Conservation (phyloP, 2,113 vertebrate species). For the Abramis brama region DNA sequence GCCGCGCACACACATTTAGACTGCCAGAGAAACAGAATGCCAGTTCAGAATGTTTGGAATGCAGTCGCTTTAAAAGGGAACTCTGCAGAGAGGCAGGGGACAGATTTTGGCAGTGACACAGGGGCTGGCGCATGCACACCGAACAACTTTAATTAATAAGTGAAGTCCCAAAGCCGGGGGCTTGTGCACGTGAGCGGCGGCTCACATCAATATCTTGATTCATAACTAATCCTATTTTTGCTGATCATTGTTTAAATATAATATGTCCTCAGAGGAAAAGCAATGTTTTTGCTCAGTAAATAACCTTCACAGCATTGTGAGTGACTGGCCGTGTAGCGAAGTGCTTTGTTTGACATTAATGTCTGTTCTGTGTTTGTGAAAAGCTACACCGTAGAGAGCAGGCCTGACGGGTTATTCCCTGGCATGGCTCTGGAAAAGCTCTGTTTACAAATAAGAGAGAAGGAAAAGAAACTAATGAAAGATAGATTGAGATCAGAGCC, state of each 20-base stretch:
- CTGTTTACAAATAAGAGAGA: slow-evolving; percentile 63
- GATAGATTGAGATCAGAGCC: slow-evolving; percentile 76
- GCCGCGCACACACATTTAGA: slow-evolving; percentile 22
- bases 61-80: slow-evolving; percentile 55
- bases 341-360: slow-evolving; percentile 14
- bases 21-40: slow-evolving; percentile 29
- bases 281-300: slow-evolving; percentile 9
- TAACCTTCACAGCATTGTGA: slow-evolving; percentile 10
- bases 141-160: slow-evolving; percentile 62
- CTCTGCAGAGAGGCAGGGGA: slow-evolving; percentile 38
- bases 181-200: background rate
- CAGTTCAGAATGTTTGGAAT: slow-evolving; percentile 56
- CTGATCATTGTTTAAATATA: slow-evolving; percentile 19
- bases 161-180: slow-evolving; percentile 40
- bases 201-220: slow-evolving; percentile 37
- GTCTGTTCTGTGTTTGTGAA: slow-evolving; percentile 6
- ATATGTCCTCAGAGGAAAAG: slow-evolving; percentile 1
- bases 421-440: slow-evolving; percentile 46
- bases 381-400: slow-evolving; percentile 20
- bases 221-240: slow-evolving; percentile 22
- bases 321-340: background rate
- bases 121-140: slow-evolving; percentile 20
- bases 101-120: slow-evolving; percentile 44
- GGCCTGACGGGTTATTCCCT: slow-evolving; percentile 54
- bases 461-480: slow-evolving; percentile 71